Conservation (phyloP, 2,888 invertebrate genomes). For the Sinohyriopsis cumingii region DNA sequence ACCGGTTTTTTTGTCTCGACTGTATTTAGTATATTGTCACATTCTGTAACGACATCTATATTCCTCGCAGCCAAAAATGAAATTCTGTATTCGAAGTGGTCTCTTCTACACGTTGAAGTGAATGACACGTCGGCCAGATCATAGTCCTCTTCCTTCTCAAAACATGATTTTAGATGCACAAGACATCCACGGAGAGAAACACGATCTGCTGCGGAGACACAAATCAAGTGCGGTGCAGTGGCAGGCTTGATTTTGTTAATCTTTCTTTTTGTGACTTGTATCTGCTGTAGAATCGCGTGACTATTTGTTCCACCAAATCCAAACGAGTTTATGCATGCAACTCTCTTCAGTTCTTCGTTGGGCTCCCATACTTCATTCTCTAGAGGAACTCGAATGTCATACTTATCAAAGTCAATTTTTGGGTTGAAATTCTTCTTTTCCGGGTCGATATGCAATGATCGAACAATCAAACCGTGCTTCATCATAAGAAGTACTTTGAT, state of each 20-base stretch:
- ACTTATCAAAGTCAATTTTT: conserved; percentile 40
- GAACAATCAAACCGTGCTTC: conserved; percentile 45
- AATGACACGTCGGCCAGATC: conserved; percentile 29
- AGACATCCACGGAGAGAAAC: no score
- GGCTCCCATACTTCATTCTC: conserved; percentile 19
- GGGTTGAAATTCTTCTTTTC: conserved; percentile 38
- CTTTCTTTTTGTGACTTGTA: not conserved
- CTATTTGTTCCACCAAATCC: conserved; percentile 61
- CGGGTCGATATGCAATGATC: conserved; percentile 40
- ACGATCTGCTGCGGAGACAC: no score
- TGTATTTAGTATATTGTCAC: no score
- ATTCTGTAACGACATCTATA: no score
- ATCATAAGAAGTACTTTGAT: conserved; percentile 61
- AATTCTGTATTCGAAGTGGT: conserved; percentile 16
- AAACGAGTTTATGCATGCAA: conserved; percentile 54
- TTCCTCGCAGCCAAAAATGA: no score
- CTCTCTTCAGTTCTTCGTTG: conserved; percentile 26
- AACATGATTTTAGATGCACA: no score
- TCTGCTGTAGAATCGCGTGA: conserved; percentile 48
- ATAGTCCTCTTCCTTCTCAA: conserved; percentile 2
- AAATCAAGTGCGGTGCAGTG: no score
- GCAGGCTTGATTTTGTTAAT: not conserved
- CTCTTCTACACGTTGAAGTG: conserved; percentile 31
- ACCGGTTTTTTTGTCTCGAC: no score
- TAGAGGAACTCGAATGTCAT: conserved; percentile 39